These are phyloP conservation scores for Syngnathoides biaculeatus DNA, from an alignment of 2,113 vertebrate species.

Conservation along the genomic window DNA sequence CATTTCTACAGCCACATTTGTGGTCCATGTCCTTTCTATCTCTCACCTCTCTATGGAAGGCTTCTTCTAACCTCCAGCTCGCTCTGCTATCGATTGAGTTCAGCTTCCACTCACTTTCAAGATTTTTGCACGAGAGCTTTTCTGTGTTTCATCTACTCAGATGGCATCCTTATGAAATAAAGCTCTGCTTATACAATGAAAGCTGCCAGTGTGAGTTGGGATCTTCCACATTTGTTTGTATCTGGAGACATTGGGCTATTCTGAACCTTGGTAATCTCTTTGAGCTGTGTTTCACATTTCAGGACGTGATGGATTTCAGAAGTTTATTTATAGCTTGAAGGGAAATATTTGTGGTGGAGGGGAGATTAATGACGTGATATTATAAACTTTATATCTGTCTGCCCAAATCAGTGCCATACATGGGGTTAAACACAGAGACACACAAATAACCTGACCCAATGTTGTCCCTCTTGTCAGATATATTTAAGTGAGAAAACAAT, in stretches of 20 bases:
- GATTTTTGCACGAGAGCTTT: slow-evolving; percentile 53
- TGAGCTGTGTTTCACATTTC: slow-evolving; percentile 51
- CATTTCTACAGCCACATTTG: slow-evolving; percentile 11
- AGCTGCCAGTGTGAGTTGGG: not conserved
- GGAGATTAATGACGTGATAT: slow-evolving; percentile 32
- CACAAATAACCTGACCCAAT: slow-evolving; percentile 4
- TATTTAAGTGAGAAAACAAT: slow-evolving; percentile 24
- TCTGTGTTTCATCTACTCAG: slow-evolving; percentile 48
- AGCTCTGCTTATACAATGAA: slow-evolving; percentile 36
- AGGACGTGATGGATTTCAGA: slow-evolving; percentile 43
- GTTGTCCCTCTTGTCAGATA: slow-evolving; percentile 18
- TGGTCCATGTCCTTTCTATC: slow-evolving; percentile 27
- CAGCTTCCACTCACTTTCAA: slow-evolving; percentile 33
- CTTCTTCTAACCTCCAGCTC: slow-evolving; percentile 31
- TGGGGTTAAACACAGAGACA: slow-evolving; percentile 13
- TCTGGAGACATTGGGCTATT: slow-evolving; percentile 53
- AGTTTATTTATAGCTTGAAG: slow-evolving; percentile 61
- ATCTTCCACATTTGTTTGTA: slow-evolving; percentile 32
- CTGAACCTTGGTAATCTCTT: slow-evolving; percentile 57
- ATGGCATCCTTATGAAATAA: slow-evolving; percentile 39
- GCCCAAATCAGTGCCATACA: slow-evolving; percentile 23
- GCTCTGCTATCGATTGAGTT: slow-evolving; percentile 37
- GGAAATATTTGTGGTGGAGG: slow-evolving; percentile 58
- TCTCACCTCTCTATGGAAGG: slow-evolving; percentile 25
- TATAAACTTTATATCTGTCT: slow-evolving; percentile 36